A percentile compares a stretch with the other conserved stretches of the same genome.
Evolutionary conservation across 1,140 invertebrate genomes (phyloP).

Genomic region (Listronotus oregonensis): DNA sequence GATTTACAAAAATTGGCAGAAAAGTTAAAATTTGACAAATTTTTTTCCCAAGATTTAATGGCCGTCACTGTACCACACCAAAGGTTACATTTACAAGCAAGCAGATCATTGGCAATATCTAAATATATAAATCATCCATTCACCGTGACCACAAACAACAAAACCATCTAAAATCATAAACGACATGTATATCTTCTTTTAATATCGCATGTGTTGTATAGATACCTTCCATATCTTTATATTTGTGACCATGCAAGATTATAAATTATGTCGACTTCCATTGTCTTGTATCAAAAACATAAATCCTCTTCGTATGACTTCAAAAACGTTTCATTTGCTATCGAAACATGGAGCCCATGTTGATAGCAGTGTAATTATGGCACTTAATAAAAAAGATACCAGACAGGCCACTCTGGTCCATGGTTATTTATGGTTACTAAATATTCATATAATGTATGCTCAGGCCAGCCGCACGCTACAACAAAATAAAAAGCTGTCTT

Average conservation of each 20-base stretch:
- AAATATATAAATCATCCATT: too few relatives aligned
- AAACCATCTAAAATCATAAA: too few relatives aligned
- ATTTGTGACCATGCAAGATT: slow-evolving; percentile 19
- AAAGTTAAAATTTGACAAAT: too few relatives aligned
- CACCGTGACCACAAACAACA: too few relatives aligned
- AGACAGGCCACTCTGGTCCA: slow-evolving; percentile 38
- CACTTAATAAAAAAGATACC: slow-evolving; percentile 50
- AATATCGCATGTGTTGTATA: neutral
- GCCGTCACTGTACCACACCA: too few relatives aligned
- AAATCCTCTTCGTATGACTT: slow-evolving; percentile 30
- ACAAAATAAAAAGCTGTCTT: slow-evolving; percentile 16
- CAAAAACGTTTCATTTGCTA: slow-evolving; percentile 36
- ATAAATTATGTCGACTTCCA: slow-evolving; percentile 27
- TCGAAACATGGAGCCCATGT: slow-evolving; percentile 38
- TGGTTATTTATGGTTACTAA: slow-evolving; percentile 49
- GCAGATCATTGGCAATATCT: too few relatives aligned
- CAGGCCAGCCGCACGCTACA: neutral
- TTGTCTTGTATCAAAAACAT: slow-evolving; percentile 37
- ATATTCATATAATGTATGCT: slow-evolving; percentile 42
- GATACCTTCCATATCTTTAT: slow-evolving; percentile 14
- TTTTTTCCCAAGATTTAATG: too few relatives aligned
- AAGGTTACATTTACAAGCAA: too few relatives aligned
- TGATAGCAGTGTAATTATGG: slow-evolving; percentile 49
- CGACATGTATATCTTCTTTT: slow-evolving; percentile 4
- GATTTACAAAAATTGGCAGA: too few relatives aligned